Evolutionary conservation across 2,888 invertebrate species (phyloP), one percentile per base, ranked within the genome.

Genomic region (Cheilosia urbana): DNA sequence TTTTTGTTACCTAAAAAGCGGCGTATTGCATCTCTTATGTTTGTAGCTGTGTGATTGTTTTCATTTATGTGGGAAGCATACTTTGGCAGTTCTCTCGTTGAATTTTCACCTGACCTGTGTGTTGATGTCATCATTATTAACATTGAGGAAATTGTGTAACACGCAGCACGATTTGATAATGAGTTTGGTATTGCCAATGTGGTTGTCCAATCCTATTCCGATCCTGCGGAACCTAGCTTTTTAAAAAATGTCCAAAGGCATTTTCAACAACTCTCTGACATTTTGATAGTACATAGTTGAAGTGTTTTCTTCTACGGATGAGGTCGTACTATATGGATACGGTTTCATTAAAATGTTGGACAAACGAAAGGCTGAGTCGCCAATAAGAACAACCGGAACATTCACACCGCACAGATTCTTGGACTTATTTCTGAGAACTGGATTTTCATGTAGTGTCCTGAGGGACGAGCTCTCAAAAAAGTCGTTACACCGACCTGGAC

Each of bases 211-310:
- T 15, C 69, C 69, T 45, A 79, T 84, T n/a, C 65, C 65, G 13
- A 84, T 63, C 17, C 75, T 47, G 2, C 75, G 21, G 37, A 80
- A 85, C 17, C 76, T 57, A 11, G 80, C 66, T 27, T 79, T 79
- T n/a, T n/a, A n/a, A n/a, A n/a, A 78, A 71, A 19, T 78, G 40
- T 6, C 78, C 30, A 1, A 66, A 53, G 1, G 53, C 21, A 15
- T 68, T 57, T 34, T 49, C 51, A 24, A 65, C 65, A 49, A 77
- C 58, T 19, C 63, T 42, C 21, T 69, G 42, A 19, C 62, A 68
- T 69, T 73, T 73, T 15, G 47, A 73, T 2, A 83, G 27, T n/a
- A 13, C 27, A 13, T 78, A 55, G 51, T 84, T 75, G 42, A 73
- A 69, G 21, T 34, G 6, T 45, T 69, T 45, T 78, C 37, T 17